phyloP scores from a whole-genome alignment of 2,797 vertebrate genomes.

The Clarias fuscus region DNA sequence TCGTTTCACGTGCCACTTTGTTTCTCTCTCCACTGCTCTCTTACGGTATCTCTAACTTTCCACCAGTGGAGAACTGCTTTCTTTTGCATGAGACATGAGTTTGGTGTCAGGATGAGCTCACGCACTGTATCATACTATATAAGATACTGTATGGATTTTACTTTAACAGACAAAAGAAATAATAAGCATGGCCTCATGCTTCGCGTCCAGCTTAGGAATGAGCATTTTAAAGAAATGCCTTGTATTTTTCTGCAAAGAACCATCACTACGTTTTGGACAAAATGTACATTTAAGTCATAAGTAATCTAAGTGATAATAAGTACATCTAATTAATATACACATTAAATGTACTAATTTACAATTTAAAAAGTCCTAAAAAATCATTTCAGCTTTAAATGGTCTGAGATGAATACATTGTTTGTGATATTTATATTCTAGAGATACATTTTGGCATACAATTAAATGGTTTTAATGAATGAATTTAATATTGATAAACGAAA shows the following conservation, averaged over 20 bases:
- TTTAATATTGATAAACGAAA: neutral
- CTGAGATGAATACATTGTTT: neutral
- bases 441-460: neutral
- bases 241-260: neutral
- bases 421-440: neutral
- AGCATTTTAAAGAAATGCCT: neutral
- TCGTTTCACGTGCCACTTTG: too few relatives aligned
- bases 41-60: neutral
- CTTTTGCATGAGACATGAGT: too few relatives aligned
- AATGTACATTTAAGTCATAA: neutral
- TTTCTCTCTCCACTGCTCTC: neutral
- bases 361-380: neutral
- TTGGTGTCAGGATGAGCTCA: neutral
- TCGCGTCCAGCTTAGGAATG: neutral
- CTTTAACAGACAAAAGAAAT: neutral
- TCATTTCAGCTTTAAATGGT: neutral
- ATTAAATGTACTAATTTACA: too few relatives aligned
- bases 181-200: neutral
- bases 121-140: neutral
- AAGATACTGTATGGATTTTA: neutral
- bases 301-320: too few relatives aligned
- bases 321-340: too few relatives aligned
- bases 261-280: neutral
- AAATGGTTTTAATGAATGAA: neutral
- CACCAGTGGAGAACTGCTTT: neutral